Base-by-base conservation (phyloP, 2,888 invertebrate species). In the Eristalis arbustorum region DNA sequence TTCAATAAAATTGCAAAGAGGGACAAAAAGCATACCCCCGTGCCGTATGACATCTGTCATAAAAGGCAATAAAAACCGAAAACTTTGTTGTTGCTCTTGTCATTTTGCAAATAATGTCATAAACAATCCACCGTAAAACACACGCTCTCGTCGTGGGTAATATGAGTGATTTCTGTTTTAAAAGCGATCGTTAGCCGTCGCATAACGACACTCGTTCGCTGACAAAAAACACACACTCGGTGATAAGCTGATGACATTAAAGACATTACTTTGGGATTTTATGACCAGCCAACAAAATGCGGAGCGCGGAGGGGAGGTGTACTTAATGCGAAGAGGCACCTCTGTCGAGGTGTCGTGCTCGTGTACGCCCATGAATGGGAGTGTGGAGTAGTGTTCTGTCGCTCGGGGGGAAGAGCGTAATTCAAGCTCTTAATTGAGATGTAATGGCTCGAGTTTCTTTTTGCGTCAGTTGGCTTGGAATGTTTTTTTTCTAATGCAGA, bases 81-180 rank as follows among this genome's bases (percentile, higher is more conserved):
- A 59, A 59, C 61, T 61, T 59, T 25, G 61, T 42, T 25, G 25
- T 59, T 25, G 10, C 4, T 14, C 23, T 6, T 59, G 37, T 61
- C 59, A 71, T 40, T 71, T 59, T 28, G 37, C 59, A 28, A 40
- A 61, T 61, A 42, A 40, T 18, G 71, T n/a, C 25, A 40, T 71
- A 71, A 71, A 61, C 71, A 71, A 71, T 71, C 22, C 37, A 18
- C 28, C 40, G 61, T 71, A 71, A 71, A 71, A n/a, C 49, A 59
- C 37, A 40, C 42, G n/a, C 71, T 61, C 61, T 14, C n/a, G 2
- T 8, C 10, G 31, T 31, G 49, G 1, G 18, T 59, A 59, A 69
- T 59, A n/a, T 61, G 61, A 25, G 10, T 71, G 61, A 61, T 71
- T 6, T 59, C 18, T 59, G 25, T 13, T 59, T 25, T 59, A 59